Percentiles rank a stretch among this genome's conserved stretches.
Evolutionary conservation across 2,888 invertebrate genomes (phyloP).

Genomic region (Xanthia togata): DNA sequence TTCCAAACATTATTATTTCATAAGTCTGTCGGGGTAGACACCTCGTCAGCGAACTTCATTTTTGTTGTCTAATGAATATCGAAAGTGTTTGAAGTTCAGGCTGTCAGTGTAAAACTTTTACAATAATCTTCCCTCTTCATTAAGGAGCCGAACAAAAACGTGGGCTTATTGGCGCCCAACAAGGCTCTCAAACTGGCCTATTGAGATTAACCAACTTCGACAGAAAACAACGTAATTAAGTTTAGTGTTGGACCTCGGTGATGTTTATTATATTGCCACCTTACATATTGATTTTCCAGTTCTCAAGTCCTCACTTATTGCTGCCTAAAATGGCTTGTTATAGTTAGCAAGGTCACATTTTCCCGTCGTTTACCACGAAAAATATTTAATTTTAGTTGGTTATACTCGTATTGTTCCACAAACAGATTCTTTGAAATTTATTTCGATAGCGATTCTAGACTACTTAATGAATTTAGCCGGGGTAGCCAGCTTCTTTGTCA

Average conservation of each 20-base stretch:
- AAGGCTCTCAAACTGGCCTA: conserved; percentile 70
- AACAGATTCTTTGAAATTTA: conserved; percentile 46
- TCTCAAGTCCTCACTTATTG: conserved; percentile 41
- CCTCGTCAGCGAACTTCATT: conserved; percentile 36
- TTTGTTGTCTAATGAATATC: conserved; percentile 52
- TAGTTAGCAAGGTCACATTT: conserved; percentile 11
- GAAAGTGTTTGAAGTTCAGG: conserved; percentile 42
- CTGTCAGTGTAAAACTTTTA: conserved; percentile 75
- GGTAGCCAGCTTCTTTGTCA: conserved; percentile 42
- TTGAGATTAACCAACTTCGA: conserved; percentile 80
- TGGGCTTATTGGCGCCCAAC: conserved; percentile 69
- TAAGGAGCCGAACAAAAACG: conserved; percentile 72
- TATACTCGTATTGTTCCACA: conserved; percentile 23
- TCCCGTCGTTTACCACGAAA: conserved; percentile 1
- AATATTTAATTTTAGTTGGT: conserved; percentile 13
- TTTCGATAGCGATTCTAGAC: conserved; percentile 33
- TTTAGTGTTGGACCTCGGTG: conserved; percentile 71
- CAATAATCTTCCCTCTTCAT: conserved; percentile 75
- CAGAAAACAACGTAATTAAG: conserved; percentile 81
- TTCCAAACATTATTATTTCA: conserved; percentile 31
- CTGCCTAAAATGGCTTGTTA: conserved; percentile 20
- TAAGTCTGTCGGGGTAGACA: conserved; percentile 14
- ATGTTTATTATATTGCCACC: conserved; percentile 76
- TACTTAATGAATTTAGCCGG: conserved; percentile 48
- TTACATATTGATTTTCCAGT: conserved; percentile 70